These are phyloP conservation scores for Ips typographus DNA, from an alignment of 1,140 invertebrate genomes.

Conservation along the genomic window DNA sequence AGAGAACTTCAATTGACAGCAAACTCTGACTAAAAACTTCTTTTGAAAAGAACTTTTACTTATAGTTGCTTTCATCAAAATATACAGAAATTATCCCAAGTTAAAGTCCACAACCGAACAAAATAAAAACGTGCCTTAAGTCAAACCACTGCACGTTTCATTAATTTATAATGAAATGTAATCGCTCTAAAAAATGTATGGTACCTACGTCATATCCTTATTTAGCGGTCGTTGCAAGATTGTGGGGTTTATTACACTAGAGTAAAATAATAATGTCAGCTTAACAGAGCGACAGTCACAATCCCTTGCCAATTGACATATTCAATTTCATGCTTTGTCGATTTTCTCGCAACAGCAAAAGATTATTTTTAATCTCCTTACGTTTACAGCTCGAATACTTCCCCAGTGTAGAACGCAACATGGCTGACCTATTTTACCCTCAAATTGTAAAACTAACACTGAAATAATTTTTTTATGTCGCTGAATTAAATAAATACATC, in stretches of 20 bases:
- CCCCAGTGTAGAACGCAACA: neutral
- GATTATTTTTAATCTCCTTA: slow-evolving; percentile 1
- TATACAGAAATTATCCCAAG: neutral
- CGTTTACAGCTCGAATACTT: neutral
- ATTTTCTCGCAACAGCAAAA: neutral
- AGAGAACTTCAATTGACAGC: neutral
- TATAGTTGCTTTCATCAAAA: neutral
- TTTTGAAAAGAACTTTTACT: neutral
- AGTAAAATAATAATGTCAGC: neutral
- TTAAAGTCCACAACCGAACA: neutral
- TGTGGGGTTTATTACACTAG: neutral
- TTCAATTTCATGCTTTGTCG: neutral
- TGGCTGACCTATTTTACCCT: neutral
- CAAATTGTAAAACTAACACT: neutral
- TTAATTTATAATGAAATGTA: neutral
- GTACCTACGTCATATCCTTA: neutral
- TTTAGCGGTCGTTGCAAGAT: neutral
- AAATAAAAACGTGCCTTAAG: neutral
- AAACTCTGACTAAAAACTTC: too few relatives aligned
- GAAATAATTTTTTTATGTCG: neutral
- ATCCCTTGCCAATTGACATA: neutral
- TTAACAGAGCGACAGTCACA: neutral
- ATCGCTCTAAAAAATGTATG: neutral
- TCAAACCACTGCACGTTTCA: neutral
- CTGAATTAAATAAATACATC: neutral